phyloP scores from a whole-genome alignment of 2,888 invertebrate genomes.

The Drosophila mimica region DNA sequence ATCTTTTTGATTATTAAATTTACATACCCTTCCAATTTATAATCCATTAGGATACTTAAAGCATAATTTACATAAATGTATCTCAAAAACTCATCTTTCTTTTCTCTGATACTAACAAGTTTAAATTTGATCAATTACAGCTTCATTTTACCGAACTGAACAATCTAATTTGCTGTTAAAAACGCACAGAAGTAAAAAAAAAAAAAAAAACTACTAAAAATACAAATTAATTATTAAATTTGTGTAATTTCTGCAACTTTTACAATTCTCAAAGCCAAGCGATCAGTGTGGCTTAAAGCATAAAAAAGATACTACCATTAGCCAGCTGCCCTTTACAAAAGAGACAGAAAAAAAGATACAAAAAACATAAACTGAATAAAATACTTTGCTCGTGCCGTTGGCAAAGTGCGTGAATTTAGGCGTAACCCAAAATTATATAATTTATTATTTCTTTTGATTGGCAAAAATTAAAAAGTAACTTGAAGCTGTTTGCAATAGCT shows the following conservation, averaged over 20 bases:
- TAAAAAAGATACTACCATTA: constrained; percentile 16
- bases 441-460: constrained; percentile 79
- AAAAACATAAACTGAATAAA: neutral
- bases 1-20: neutral
- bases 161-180: neutral
- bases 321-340: constrained; percentile 15
- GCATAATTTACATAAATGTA: neutral
- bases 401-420: constrained; percentile 75
- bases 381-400: constrained; percentile 59
- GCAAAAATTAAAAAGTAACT: constrained; percentile 76
- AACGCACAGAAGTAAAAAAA: neutral
- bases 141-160: neutral
- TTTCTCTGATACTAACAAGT: neutral
- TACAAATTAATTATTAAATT: neutral
- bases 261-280: neutral
- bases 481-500: constrained; percentile 28
- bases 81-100: neutral
- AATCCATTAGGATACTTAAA: no score
- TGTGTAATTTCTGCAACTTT: neutral
- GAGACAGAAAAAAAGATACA: neutral
- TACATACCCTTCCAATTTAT: no score
- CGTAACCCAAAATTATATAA: constrained; percentile 76
- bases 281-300: neutral
- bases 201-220: neutral
- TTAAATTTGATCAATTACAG: neutral